These are phyloP conservation scores for Gymnoscopelus microlampas DNA, from an alignment of 2,797 vertebrate species.

Conservation along the genomic window DNA sequence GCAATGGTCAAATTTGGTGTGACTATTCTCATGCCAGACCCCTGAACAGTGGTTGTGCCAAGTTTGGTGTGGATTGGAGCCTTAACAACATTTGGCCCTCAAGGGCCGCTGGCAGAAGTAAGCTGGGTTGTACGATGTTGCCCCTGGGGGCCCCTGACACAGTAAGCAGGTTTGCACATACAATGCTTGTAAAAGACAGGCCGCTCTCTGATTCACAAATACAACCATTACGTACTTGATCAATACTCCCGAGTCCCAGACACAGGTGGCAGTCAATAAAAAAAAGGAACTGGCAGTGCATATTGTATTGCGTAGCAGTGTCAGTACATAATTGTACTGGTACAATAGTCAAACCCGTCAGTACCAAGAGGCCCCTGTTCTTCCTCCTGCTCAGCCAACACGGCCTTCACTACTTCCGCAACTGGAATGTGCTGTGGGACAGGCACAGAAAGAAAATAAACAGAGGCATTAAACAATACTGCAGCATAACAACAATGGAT, in stretches of 20 bases:
- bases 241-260: too few species aligned
- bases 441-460: conserved; percentile 15
- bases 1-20: too few species aligned
- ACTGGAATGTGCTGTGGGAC: conserved; percentile 68
- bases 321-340: conserved; percentile 5
- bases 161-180: too few species aligned
- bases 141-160: too few species aligned
- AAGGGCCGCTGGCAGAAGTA: too few species aligned
- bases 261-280: too few species aligned
- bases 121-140: background rate
- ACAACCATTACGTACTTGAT: too few species aligned
- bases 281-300: background rate
- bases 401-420: conserved; percentile 59
- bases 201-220: too few species aligned
- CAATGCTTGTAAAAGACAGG: background rate
- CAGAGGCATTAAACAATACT: conserved; percentile 2
- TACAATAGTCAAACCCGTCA: conserved; percentile 27
- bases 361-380: conserved; percentile 78
- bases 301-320: background rate
- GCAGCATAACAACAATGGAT: background rate
- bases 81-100: too few species aligned
- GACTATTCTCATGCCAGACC: too few species aligned
- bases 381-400: conserved; percentile 52
- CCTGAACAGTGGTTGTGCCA: too few species aligned
- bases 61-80: too few species aligned